phyloP scores from a whole-genome alignment of 1,140 invertebrate species.

The Phocides pigmalion region DNA sequence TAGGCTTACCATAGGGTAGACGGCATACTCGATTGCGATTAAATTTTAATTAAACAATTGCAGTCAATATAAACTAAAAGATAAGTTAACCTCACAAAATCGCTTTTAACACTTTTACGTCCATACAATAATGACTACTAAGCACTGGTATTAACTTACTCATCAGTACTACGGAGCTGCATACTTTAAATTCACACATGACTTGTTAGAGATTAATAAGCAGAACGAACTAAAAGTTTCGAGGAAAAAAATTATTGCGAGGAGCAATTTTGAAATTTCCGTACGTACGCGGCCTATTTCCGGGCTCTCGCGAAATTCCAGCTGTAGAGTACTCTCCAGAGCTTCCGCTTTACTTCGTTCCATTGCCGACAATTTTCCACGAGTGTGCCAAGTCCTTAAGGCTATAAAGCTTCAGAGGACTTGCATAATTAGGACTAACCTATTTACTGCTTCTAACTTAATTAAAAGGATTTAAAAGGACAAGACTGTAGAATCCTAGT shows the following conservation, averaged over 20 bases:
- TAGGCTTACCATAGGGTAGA: no score
- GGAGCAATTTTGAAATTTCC: conserved; percentile 7
- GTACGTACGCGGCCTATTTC: conserved; percentile 16
- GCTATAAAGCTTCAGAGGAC: background rate
- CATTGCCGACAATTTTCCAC: conserved; percentile 17
- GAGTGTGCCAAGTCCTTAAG: conserved; percentile 15
- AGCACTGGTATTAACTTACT: no score
- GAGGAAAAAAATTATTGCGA: conserved; percentile 1
- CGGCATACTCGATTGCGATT: no score
- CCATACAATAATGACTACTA: no score
- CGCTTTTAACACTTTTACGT: no score
- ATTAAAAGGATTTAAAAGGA: background rate
- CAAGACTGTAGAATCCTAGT: no score
- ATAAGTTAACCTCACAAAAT: no score
- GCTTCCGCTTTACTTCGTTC: conserved; percentile 14
- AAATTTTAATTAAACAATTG: no score
- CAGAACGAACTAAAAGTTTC: background rate
- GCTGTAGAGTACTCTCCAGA: conserved; percentile 4
- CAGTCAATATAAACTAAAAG: no score
- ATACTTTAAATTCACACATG: background rate
- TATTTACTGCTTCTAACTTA: background rate
- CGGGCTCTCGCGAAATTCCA: conserved; percentile 16
- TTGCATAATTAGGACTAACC: conserved; percentile 17
- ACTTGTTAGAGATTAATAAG: conserved; percentile 7
- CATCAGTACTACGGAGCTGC: background rate